Percentiles rank a stretch among this genome's conserved stretches.
Conservation (phyloP, 2,797 vertebrate species). For the Otus scops region DNA sequence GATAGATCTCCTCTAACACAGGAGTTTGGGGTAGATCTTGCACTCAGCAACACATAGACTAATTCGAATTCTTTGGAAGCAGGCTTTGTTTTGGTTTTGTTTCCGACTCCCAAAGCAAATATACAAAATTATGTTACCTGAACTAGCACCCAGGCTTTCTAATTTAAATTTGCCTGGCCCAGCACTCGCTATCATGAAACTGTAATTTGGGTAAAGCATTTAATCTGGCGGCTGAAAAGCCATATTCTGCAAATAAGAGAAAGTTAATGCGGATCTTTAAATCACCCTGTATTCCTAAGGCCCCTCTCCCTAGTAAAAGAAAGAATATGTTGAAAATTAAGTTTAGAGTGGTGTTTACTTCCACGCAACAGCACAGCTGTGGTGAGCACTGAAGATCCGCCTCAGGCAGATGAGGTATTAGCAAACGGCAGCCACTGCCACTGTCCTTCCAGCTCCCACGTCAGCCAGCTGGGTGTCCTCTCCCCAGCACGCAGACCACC, state of each 20-base stretch:
- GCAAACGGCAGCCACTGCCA: neutral
- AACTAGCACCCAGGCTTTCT: neutral
- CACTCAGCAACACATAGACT: neutral
- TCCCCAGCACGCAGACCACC: rapidly evolving
- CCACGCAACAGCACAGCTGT: rapidly evolving
- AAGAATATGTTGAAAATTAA: neutral
- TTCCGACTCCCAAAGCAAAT: neutral
- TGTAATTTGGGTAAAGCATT: too few species aligned
- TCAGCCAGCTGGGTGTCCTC: rapidly evolving
- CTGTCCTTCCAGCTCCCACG: neutral
- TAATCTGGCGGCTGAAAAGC: neutral
- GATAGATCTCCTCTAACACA: neutral
- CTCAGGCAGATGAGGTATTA: rapidly evolving
- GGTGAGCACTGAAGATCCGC: neutral
- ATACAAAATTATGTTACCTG: neutral
- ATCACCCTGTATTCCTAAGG: neutral
- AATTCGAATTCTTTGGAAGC: neutral
- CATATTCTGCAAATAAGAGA: neutral
- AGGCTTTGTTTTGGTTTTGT: neutral
- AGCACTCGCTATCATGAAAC: neutral
- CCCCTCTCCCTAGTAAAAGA: neutral
- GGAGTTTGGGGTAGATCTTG: neutral
- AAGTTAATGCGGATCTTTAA: neutral
- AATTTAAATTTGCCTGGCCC: neutral
- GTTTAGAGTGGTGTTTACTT: neutral